Evolutionary conservation across 1,140 invertebrate species (phyloP).

Genomic region (Ceratina calcarata): DNA sequence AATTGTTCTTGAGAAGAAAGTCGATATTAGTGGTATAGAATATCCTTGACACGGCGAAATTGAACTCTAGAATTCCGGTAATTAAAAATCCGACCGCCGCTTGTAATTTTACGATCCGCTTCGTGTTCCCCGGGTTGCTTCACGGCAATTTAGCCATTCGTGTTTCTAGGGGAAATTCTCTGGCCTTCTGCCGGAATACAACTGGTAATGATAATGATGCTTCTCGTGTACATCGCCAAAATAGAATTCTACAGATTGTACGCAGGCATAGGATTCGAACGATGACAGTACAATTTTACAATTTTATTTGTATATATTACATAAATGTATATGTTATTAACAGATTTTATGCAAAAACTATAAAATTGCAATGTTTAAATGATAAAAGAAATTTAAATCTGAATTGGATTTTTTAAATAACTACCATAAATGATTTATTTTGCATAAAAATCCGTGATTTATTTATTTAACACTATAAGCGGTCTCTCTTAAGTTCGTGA

Average conservation of each 20-base stretch:
- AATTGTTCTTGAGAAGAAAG: background rate
- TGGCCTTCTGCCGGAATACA: too few relatives aligned
- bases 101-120: slow-evolving; percentile 13
- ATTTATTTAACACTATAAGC: too few relatives aligned
- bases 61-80: slow-evolving; percentile 12
- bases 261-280: too few relatives aligned
- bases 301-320: too few relatives aligned
- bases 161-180: background rate
- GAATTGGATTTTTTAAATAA: too few relatives aligned
- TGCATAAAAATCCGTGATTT: too few relatives aligned
- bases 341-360: too few relatives aligned
- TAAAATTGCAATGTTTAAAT: too few relatives aligned
- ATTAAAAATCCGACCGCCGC: slow-evolving; percentile 17
- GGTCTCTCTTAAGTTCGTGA: background rate
- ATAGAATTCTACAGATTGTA: background rate
- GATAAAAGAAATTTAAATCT: too few relatives aligned
- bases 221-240: background rate
- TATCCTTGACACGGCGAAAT: background rate
- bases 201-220: background rate
- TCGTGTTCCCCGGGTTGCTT: background rate
- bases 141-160: background rate
- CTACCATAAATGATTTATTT: too few relatives aligned
- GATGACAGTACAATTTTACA: too few relatives aligned
- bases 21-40: background rate
- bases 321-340: too few relatives aligned